A percentile compares a stretch with the other conserved stretches of the same genome.
phyloP scores from a whole-genome alignment of 2,888 invertebrate genomes.

The Julus scandinavius region DNA sequence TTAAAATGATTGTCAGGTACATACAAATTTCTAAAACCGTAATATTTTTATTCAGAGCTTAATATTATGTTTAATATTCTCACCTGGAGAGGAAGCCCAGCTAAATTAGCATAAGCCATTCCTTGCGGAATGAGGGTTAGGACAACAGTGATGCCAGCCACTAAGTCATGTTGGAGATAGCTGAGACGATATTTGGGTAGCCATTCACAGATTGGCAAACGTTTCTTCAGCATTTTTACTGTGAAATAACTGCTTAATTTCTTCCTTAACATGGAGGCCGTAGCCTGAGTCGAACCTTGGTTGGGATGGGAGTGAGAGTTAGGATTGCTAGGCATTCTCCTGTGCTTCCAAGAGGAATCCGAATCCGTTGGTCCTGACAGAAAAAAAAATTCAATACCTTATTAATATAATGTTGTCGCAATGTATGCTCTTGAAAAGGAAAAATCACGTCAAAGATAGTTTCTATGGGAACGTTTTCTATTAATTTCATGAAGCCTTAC shows the following conservation, averaged over 20 bases:
- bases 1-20: no score
- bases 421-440: background rate
- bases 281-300: background rate
- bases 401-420: background rate
- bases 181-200: constrained; percentile 62
- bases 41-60: no score
- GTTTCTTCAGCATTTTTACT: constrained; percentile 54
- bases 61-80: background rate
- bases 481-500: background rate
- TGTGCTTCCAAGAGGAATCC: constrained; percentile 8
- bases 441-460: constrained; percentile 7
- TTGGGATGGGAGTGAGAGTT: background rate
- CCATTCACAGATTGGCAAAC: constrained; percentile 61
- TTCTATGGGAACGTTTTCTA: background rate
- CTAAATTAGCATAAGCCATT: constrained; percentile 91
- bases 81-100: constrained; percentile 86
- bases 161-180: constrained; percentile 66
- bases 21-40: no score
- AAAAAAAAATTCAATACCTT: background rate
- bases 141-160: constrained; percentile 70
- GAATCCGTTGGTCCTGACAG: background rate
- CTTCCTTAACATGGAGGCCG: background rate
- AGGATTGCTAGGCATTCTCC: background rate
- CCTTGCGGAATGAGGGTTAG: constrained; percentile 74
- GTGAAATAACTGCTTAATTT: constrained; percentile 53